A percentile compares a stretch with the other conserved stretches of the same genome.
Evolutionary conservation across 2,113 vertebrate species (phyloP).

Genomic region (Plectropomus leopardus): DNA sequence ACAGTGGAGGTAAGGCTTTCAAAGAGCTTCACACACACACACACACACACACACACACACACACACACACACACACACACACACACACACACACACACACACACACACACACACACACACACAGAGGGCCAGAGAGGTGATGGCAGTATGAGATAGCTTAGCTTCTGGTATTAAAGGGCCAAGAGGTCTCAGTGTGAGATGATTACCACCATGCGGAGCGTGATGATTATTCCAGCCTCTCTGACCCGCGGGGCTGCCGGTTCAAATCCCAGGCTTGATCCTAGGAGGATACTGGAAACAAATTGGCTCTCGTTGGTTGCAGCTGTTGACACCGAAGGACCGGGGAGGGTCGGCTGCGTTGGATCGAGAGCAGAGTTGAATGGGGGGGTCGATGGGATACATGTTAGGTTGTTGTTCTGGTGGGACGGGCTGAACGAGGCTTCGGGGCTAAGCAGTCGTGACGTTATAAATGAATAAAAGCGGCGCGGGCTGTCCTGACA

Average conservation of each 20-base stretch:
- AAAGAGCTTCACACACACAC: background rate
- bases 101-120: constrained; percentile 19
- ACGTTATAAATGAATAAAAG: constrained; percentile 43
- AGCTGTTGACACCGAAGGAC: constrained; percentile 17
- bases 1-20: background rate
- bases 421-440: constrained; percentile 10
- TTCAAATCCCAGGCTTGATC: constrained; percentile 55
- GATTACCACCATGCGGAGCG: constrained; percentile 51
- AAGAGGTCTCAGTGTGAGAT: constrained; percentile 52
- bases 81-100: constrained; percentile 7
- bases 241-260: constrained; percentile 47
- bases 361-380: background rate
- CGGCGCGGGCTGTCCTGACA: constrained; percentile 21
- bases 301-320: constrained; percentile 32
- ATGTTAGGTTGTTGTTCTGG: constrained; percentile 15
- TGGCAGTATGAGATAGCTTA: constrained; percentile 50
- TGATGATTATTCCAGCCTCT: constrained; percentile 61
- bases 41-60: constrained; percentile 7
- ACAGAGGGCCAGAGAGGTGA: constrained; percentile 27
- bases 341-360: background rate
- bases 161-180: constrained; percentile 59
- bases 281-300: constrained; percentile 12
- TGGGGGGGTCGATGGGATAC: constrained; percentile 10
- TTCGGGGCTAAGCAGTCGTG: background rate
- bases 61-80: constrained; percentile 11